Base-by-base conservation (phyloP, 35 echinoderm and acorn worm species). In the Diadema setosum region DNA sequence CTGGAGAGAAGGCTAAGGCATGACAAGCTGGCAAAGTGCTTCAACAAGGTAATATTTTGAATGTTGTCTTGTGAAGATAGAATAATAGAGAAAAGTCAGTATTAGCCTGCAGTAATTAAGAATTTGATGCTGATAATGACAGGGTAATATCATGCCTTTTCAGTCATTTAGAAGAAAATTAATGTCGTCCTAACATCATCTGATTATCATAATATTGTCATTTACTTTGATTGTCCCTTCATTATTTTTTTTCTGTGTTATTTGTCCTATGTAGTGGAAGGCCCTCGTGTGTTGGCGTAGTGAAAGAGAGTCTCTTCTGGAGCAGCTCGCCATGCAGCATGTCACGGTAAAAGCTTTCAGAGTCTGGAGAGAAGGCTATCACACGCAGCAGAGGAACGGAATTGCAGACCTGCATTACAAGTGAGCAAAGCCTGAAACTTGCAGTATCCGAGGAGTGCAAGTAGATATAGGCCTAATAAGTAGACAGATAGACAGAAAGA, bases 381-480 rank as follows among this genome's bases (percentile, higher is more conserved):
- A 70, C 36, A 39, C 44, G 11, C 40, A 46, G 14, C 85, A 87
- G 85, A 70, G 40, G 24, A 33, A 34, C 35, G 85, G 43, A 34
- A 87, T 87, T 12, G 85, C 85, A 6, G 67, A 70, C 14, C 65
- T 87, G 5, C 85, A 87, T 44, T 75, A 70, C 85, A 87, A 87
- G 85, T 87, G 57, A 87, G 85, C 52, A 14, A 57, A 21, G 52
- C 52, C 21, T 57, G 12, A 57, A 21, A 21, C 12, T 14, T 57
- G 12, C 21, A 57, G 12, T 14, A 57, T 12, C 52, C 52, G 12
- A 14, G 12, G 21, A 57, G 12, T 57, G 12, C 21, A 21, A 21
- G 52, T 12, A 21, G 12, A 14, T 21, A 57, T 57, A 14, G 12
- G 12, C 52, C n/a, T n/a, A n/a, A n/a, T n/a, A n/a, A n/a, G n/a